These are phyloP conservation scores for Rhynchophorus ferrugineus DNA, from an alignment of 1,140 invertebrate species.

Conservation along the genomic window DNA sequence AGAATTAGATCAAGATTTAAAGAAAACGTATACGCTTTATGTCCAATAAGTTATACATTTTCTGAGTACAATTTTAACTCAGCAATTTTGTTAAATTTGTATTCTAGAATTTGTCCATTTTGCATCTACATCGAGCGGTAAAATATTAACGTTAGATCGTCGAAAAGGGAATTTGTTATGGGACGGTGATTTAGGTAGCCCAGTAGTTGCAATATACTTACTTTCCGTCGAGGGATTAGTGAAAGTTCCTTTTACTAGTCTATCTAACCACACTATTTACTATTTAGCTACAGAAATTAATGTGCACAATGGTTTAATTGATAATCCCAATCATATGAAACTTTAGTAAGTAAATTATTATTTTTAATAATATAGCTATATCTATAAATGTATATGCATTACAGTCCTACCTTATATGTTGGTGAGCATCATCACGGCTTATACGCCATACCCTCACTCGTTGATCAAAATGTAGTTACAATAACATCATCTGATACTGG, in stretches of 20 bases:
- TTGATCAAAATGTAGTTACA: slow-evolving; percentile 73
- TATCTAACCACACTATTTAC: slow-evolving; percentile 75
- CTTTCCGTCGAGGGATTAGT: slow-evolving; percentile 71
- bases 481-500: slow-evolving; percentile 56
- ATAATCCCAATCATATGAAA: slow-evolving; percentile 60
- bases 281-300: slow-evolving; percentile 31
- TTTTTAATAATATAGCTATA: not conserved
- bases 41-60: too few species aligned
- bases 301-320: slow-evolving; percentile 26
- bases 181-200: slow-evolving; percentile 79
- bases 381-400: slow-evolving; percentile 29
- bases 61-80: too few species aligned
- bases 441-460: slow-evolving; percentile 85
- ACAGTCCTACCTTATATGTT: slow-evolving; percentile 85
- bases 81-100: slow-evolving; percentile 18
- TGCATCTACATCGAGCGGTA: slow-evolving; percentile 80
- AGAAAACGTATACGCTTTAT: too few species aligned
- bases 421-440: slow-evolving; percentile 81
- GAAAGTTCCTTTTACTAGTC: slow-evolving; percentile 81
- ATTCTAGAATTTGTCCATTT: slow-evolving; percentile 75
- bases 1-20: too few species aligned
- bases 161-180: slow-evolving; percentile 71
- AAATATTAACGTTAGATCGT: slow-evolving; percentile 70
- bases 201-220: slow-evolving; percentile 84
- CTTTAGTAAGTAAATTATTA: slow-evolving; percentile 56